These are phyloP conservation scores for Lamellibrachia columna DNA, from an alignment of 2,888 invertebrate genomes.

Conservation along the genomic window DNA sequence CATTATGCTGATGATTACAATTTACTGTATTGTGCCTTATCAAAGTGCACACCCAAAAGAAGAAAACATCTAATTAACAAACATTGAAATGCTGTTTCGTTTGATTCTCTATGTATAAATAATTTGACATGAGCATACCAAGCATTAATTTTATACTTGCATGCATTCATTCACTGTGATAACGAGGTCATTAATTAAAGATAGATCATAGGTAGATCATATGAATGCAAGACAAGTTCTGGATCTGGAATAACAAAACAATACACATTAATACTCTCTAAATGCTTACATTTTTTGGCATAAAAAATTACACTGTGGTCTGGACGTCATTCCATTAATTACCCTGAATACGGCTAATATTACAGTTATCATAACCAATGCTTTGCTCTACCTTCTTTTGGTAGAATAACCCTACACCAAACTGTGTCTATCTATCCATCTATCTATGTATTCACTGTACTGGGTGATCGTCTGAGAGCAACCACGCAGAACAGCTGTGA, in stretches of 20 bases:
- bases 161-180: neutral
- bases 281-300: neutral
- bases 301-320: neutral
- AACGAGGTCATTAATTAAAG: neutral
- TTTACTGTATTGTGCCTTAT: too few species aligned
- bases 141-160: neutral
- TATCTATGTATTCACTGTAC: too few species aligned
- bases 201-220: neutral
- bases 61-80: too few species aligned
- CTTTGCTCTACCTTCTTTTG: neutral
- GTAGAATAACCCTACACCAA: neutral
- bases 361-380: neutral
- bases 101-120: too few species aligned
- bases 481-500: neutral
- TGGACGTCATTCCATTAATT: neutral
- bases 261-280: neutral
- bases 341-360: neutral
- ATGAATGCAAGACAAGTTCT: neutral
- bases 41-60: too few species aligned
- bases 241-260: neutral
- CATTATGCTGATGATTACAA: too few species aligned
- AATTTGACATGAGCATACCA: too few species aligned
- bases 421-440: too few species aligned
- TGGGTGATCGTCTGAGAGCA: too few species aligned
- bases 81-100: too few species aligned